Evolutionary conservation across 2,888 invertebrate species (phyloP), one percentile per base, ranked within the genome.

Genomic region (Troglohyphantes excavatus): DNA sequence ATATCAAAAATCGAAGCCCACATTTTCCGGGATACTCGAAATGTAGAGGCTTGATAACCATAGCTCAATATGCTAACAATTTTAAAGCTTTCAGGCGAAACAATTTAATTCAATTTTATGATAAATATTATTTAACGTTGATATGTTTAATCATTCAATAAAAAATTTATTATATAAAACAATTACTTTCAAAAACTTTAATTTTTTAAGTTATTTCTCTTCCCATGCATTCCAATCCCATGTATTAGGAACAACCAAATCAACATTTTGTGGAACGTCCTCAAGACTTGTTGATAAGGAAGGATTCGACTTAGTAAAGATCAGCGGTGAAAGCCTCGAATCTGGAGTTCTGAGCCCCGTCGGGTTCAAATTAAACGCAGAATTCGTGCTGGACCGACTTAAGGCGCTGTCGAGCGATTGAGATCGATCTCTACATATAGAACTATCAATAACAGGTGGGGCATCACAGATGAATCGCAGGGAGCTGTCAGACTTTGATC

Each of bases 171-270:
- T n/a, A 39, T 39, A 13, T 2, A 39, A 39, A 11, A 13, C 9
- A 39, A 39, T 39, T 1, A 39, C 7, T 39, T 39, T 39, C 13
- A 39, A 39, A 11, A 7, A 39, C 7, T 11, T 6, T 11, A 39
- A 39, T 13, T 39, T 11, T 39, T 39, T 39, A n/a, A 61, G 33
- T 61, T 33, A 65, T 43, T 65, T 61, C 27, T 83, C 81, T 7
- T 89, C 83, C 89, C 89, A 83, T 11, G 85, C 79, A 81, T 73
- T 81, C 90, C 90, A 90, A n/a, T 90, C 82, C 90, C 90, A 90
- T 5, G 67, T 70, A 46, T 46, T 21, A 13, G 90, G 86, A 61
- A 70, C 86, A 43, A 82, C 46, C 7, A 89, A 53, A 27, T 89
- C 76, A 17, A 75, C n/a, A 67, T 68, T 53, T 26, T 75, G 26